Base-by-base conservation (phyloP, 1,140 invertebrate genomes). In the Drosophila bocki region DNA sequence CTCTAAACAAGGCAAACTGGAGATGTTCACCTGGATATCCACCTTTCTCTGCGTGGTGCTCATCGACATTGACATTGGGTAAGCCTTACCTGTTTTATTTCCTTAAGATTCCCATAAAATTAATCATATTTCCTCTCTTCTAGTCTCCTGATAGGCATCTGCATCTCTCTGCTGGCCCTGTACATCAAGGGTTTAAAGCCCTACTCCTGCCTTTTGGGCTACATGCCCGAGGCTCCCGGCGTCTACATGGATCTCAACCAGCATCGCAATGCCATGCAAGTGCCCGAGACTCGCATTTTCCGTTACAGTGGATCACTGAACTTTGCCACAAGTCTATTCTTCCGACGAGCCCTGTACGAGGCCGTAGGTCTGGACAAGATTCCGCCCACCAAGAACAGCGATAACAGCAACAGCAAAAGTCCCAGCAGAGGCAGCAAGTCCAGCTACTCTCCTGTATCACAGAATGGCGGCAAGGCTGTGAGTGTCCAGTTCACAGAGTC, bases 21-120 rank as follows among this genome's bases (percentile, higher is more conserved):
- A 99, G 88, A 97, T 96, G n/a, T 91, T 96, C 22, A 96, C 98
- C 37, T 99, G 98, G 97, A 91, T 97, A 6, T 93, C 96, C 0
- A 97, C 97, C 0, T 99, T 98, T 91, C 42, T 96, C 0, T 94
- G 95, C 1, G 97, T 97, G 0, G 93, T 98, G 9, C 80, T 98
- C 8, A 93, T 99, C 5, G 97, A 98, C 88, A 97, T 99, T 68
- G 97, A 98, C 82, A 94, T 95, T 60, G 95, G 95, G 91, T 92
- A 62, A n/a, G 87, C 3, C 7, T 15, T 26, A 15, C n/a, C 15
- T n/a, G 2, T 2, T 1, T 17, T 0, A 4, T 45, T 19, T 42
- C 7, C 7, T 11, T 37, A 3, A 22, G 2, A 19, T 22, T 22
- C 0, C 29, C 5, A 29, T 29, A 9, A 3, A n/a, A 17, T 7